Base-by-base conservation (phyloP, 1,140 invertebrate species). In the Hermetia illucens region DNA sequence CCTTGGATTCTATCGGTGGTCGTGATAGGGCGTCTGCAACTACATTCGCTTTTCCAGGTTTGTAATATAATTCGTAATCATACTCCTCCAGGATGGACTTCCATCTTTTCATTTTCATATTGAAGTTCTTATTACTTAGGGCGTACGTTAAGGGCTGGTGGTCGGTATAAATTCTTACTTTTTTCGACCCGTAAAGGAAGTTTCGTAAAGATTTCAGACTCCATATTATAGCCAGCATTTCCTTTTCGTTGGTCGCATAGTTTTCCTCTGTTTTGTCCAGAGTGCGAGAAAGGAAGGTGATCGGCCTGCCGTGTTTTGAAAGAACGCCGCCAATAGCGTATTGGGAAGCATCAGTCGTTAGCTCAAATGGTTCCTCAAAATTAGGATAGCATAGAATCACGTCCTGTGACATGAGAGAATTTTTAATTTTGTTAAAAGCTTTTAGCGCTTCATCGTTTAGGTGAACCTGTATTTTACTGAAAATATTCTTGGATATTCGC, bases 171-270 rank as follows among this genome's bases (percentile, higher is more conserved):
- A 38, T 42, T 42, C 35, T 34, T 8, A 38, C 4, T 3, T 19
- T 27, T 17, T n/a, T 20, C 34, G 27, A 34, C 12, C 36, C 30
- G 12, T 38, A 39, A 12, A 39, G 10, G 25, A 33, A 38, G 15
- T 24, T 16, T 34, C 39, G 29, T 10, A 40, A 17, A 1, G 18
- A 41, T 19, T 41, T 41, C 15, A 33, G 18, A 2, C 20, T 20
- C 40, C 40, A 42, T 22, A 42, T 13, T 34, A 38, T 42, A 5
- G 36, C 36, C 13, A 42, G 20, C 21, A 38, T 42, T 34, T 42
- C 24, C 30, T 34, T 38, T 25, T 42, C 31, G 16, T 38, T 42
- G 10, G 30, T 19, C 12, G 36, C 36, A 19, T 42, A 42, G n/a
- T 32, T 24, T 27, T 36, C 39, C 27, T 41, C 39, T 17, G 34